A percentile compares a stretch with the other conserved stretches of the same genome.
Conservation (phyloP, 1,140 invertebrate genomes). For the Neoseiulus cucumeris region DNA sequence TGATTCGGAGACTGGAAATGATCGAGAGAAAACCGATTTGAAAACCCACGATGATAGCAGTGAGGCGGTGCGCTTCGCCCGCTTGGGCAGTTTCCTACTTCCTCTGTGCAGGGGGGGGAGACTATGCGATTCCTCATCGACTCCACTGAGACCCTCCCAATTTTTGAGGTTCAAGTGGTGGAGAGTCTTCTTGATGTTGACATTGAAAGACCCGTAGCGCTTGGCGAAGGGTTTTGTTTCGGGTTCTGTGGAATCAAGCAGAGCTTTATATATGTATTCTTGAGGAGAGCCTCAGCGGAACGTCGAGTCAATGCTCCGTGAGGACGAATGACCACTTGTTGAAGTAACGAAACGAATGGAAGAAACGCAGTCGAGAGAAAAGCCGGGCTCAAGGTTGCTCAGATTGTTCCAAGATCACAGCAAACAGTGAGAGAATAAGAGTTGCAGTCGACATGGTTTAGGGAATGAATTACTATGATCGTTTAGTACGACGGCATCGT, state of each 20-base stretch:
- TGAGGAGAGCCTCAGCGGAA: no score
- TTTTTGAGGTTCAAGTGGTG: conserved; percentile 9
- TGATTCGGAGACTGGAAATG: neutral
- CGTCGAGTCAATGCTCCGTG: no score
- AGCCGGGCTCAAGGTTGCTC: no score
- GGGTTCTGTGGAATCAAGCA: neutral
- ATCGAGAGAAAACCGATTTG: neutral
- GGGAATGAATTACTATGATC: no score
- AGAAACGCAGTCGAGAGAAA: no score
- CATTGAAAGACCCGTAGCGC: conserved; percentile 4
- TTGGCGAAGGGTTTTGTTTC: neutral
- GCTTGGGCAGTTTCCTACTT: neutral
- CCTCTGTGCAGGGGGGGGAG: neutral
- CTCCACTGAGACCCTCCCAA: neutral
- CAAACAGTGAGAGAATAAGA: no score
- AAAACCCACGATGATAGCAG: neutral
- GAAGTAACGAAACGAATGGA: no score
- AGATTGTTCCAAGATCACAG: no score
- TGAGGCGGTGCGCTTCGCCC: neutral
- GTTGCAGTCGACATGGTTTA: no score
- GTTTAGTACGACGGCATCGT: no score
- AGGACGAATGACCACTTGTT: no score
- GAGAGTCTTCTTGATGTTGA: conserved; percentile 7
- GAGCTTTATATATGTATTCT: no score
- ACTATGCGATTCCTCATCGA: conserved; percentile 3